Conservation (phyloP, 1,140 invertebrate species). For the Ganaspis sp. region DNA sequence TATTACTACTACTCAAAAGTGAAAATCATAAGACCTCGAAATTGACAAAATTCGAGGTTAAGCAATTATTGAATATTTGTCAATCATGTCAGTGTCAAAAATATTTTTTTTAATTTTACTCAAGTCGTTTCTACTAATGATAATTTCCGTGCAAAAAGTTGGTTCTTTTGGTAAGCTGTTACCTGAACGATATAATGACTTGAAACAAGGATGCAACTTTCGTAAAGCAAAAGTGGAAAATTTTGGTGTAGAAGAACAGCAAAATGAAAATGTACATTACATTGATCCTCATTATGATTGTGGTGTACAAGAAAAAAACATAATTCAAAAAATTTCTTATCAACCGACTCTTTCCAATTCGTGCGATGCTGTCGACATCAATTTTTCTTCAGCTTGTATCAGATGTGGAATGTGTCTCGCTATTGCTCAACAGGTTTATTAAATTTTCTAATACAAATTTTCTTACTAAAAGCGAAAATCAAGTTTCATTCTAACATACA, state of each 20-base stretch:
- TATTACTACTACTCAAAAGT: no score
- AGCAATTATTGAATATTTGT: no score
- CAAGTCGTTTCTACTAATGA: background rate
- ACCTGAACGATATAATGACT: background rate
- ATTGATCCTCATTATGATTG: slow-evolving; percentile 54
- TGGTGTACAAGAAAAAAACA: slow-evolving; percentile 41
- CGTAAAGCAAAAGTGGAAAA: background rate
- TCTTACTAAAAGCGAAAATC: no score
- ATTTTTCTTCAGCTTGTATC: slow-evolving; percentile 65
- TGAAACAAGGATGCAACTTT: background rate
- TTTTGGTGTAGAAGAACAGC: background rate
- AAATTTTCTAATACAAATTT: background rate
- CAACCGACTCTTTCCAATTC: slow-evolving; percentile 18
- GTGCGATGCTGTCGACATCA: slow-evolving; percentile 41
- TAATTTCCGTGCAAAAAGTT: background rate
- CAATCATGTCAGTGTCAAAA: background rate
- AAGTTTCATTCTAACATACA: no score
- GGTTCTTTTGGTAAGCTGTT: background rate
- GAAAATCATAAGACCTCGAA: no score
- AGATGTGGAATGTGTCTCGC: slow-evolving; percentile 65
- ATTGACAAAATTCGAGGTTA: no score
- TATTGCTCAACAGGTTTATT: slow-evolving; percentile 61
- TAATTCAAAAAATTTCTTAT: slow-evolving; percentile 62
- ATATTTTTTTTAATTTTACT: background rate
- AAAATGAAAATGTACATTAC: slow-evolving; percentile 22